Base-by-base conservation (phyloP, 2,888 invertebrate species). In the Ischnura elegans region DNA sequence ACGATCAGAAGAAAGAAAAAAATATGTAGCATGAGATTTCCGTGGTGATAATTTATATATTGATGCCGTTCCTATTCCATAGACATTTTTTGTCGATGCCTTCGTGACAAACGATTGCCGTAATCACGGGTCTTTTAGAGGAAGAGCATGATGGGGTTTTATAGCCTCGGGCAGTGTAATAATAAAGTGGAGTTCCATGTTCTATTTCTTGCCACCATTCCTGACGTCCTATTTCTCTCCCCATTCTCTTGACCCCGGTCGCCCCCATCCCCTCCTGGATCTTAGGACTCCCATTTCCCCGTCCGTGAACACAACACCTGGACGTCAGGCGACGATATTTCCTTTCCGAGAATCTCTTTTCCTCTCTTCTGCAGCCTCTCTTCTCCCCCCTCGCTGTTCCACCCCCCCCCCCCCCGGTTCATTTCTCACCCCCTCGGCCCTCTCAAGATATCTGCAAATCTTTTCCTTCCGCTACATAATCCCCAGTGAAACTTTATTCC, bases 321-420 rank as follows among this genome's bases (percentile, higher is more conserved):
- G 76, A 76, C 76, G 36, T 51, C 47, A 87, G 87, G n/a, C n/a
- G 42, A 55, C 90, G 90, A 90, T 90, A 66, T 90, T 90, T 90
- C 90, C 90, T 90, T 90, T 90, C 90, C 66, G n/a, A 90, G 90
- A 90, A 90, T 36, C 90, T 61, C 90, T 42, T 61, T 61, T 61
- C 55, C 90, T 13, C 43, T 61, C 90, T 66, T 25, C n/a, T n/a
- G n/a, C n/a, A 51, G 2, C 61, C 25, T 43, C 90, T n/a, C n/a
- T 8, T n/a, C 90, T 42, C 10, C 36, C 29, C 36, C 29, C 10
- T 29, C 87, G 36, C 51, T 55, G 16, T 21, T 55, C 1, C 51
- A n/a, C 25, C 46, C 21, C 13, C 21, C 46, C 47, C 87, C 47
- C n/a, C 43, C 16, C 29, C 47, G 51, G n/a, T n/a, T n/a, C n/a